Evolutionary conservation across 2,888 invertebrate species (phyloP), one percentile per base, ranked within the genome.

Genomic region (Pristionchus entomophagus): DNA sequence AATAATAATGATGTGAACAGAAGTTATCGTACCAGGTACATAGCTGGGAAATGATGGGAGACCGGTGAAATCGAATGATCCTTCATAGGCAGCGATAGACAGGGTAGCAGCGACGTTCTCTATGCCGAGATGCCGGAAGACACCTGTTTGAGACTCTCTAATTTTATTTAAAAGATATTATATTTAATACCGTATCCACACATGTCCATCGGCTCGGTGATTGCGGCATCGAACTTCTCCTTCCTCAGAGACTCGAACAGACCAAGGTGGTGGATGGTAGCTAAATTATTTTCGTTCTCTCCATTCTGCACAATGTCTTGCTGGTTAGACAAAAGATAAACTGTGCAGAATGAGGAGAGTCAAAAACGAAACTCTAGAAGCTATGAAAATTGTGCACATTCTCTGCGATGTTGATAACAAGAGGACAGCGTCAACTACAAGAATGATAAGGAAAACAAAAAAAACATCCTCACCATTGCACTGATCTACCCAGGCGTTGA

Each of bases 1-100:
- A n/a, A n/a, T n/a, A n/a, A n/a, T n/a, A n/a, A n/a, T n/a, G n/a
- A n/a, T n/a, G n/a, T n/a, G n/a, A n/a, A n/a, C n/a, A n/a, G n/a
- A n/a, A n/a, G n/a, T n/a, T n/a, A n/a, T n/a, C 14, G 45, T 45
- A 84, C 84, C 84, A n/a, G 84, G 84, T n/a, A 84, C 69, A n/a
- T 84, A 84, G 32, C 84, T 84, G 1, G 84, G 84, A 29, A 84
- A 69, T 10, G 84, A 69, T 4, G 84, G 65, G 0, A 69, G n/a
- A 35, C 84, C 84, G 19, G 84, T 65, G 65, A 45, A 53, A 12
- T 84, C 84, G 69, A 84, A 84, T 6, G 65, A 51, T 49, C 65
- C 69, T 69, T 84, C 84, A 22, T 26, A 84, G 0, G 84, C 22
- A 49, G 65, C 65, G 4, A 84, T 32, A 0, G 84, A 69, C 19